Percentiles rank a stretch among this genome's conserved stretches.
Conservation (phyloP, 2,888 invertebrate genomes). For the Scaptomyza polygonia region DNA sequence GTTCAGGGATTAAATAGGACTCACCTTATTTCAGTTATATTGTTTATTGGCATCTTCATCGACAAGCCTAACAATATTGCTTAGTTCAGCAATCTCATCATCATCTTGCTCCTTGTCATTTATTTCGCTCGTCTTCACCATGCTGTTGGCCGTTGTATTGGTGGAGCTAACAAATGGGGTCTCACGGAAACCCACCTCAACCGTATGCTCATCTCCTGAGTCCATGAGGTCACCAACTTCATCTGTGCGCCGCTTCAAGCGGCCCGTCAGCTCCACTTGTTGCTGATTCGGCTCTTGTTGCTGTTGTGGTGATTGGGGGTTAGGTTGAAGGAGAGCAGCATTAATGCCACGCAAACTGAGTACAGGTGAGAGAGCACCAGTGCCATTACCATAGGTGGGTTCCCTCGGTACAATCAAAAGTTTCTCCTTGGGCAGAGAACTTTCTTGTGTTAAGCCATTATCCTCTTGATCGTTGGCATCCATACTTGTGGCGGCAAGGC, state of each 20-base stretch:
- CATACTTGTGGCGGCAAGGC: conserved; percentile 48
- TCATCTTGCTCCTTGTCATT: conserved; percentile 54
- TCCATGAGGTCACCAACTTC: conserved; percentile 76
- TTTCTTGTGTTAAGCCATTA: conserved; percentile 82
- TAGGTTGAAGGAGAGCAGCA: conserved; percentile 66
- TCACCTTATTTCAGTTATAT: conserved; percentile 81
- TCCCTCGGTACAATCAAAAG: conserved; percentile 82
- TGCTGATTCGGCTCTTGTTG: conserved; percentile 56
- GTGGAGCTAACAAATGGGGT: conserved; percentile 83
- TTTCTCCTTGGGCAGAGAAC: conserved; percentile 77
- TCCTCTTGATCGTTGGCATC: conserved; percentile 80
- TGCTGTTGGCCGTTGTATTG: conserved; percentile 80
- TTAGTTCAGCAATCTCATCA: conserved; percentile 48
- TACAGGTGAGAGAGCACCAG: conserved; percentile 72
- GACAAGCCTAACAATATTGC: conserved; percentile 32
- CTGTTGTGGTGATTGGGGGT: too few species aligned
- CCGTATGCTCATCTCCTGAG: conserved; percentile 81
- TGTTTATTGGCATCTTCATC: conserved; percentile 30
- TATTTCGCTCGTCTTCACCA: conserved; percentile 70
- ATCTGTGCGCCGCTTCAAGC: conserved; percentile 54
- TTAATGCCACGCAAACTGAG: conserved; percentile 67
- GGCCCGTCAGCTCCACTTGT: conserved; percentile 73
- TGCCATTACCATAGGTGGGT: conserved; percentile 82
- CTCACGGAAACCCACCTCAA: conserved; percentile 82
- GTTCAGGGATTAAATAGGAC: conserved; percentile 28